A percentile compares a stretch with the other conserved stretches of the same genome.
These are phyloP conservation scores for Eupithecia inturbata DNA, from an alignment of 2,888 invertebrate species.

Conservation along the genomic window DNA sequence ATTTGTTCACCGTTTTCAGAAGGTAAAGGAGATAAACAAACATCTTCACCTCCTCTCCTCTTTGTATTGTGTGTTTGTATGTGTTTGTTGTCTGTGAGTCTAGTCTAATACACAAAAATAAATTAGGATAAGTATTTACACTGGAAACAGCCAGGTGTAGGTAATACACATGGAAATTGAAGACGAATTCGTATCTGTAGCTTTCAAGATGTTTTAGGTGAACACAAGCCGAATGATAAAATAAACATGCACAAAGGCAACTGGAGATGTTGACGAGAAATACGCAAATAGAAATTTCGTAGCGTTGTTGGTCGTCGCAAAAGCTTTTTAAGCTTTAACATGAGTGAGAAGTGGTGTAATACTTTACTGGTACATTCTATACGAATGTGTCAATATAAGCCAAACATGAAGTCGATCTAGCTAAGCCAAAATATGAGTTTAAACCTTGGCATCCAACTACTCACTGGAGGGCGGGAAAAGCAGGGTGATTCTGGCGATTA, in stretches of 20 bases:
- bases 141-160: slow-evolving; percentile 1
- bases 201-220: slow-evolving; percentile 7
- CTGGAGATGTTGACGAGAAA: slow-evolving; percentile 16
- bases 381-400: neutral
- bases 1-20: neutral
- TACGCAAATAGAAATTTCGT: slow-evolving; percentile 15
- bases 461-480: neutral
- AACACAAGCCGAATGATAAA: slow-evolving; percentile 18
- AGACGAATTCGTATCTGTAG: slow-evolving; percentile 3
- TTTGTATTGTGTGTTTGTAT: neutral
- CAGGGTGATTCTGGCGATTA: neutral
- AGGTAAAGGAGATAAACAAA: neutral
- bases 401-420: neutral
- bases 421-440: neutral
- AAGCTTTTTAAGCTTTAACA: slow-evolving; percentile 5
- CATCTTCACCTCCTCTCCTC: neutral
- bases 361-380: slow-evolving; percentile 5
- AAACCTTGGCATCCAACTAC: neutral
- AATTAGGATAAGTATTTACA: neutral
- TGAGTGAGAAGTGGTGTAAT: neutral
- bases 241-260: slow-evolving; percentile 13
- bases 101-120: slow-evolving; percentile 1
- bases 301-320: slow-evolving; percentile 4
- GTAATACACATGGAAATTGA: slow-evolving; percentile 18
- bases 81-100: no score